Percentiles rank a stretch among this genome's conserved stretches.
These are phyloP conservation scores for Megaceryle torquata DNA, from an alignment of 2,113 vertebrate species.

Conservation along the genomic window DNA sequence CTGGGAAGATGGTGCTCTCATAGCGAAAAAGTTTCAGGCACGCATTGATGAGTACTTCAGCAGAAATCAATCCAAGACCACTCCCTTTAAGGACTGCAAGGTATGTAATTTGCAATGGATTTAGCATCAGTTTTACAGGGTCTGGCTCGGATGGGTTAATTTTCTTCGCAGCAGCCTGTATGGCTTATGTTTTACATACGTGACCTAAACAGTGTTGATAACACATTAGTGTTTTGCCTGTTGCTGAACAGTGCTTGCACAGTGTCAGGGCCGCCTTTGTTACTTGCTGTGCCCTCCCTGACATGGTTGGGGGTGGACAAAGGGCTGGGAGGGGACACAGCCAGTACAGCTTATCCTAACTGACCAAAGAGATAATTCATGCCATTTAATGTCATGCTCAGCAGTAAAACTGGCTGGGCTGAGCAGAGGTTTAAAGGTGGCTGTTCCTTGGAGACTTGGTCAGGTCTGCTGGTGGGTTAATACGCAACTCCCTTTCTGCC, in stretches of 20 bases:
- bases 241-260: neutral
- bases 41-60: conserved; percentile 93
- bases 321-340: neutral
- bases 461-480: neutral
- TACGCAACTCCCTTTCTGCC: neutral
- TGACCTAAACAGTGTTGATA: neutral
- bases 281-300: neutral
- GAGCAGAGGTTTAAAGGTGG: neutral
- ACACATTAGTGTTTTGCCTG: neutral
- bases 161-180: neutral
- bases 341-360: neutral
- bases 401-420: neutral
- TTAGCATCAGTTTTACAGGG: neutral
- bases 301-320: neutral
- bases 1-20: conserved; percentile 97
- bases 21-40: conserved; percentile 92
- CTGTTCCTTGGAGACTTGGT: neutral
- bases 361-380: neutral
- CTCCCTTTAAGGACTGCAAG: conserved; percentile 96
- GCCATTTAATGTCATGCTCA: neutral
- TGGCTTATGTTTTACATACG: neutral
- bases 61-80: conserved; percentile 94
- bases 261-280: neutral
- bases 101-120: conserved; percentile 10
- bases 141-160: neutral